Percentiles rank a stretch among this genome's conserved stretches.
Conservation (phyloP, 2,888 invertebrate species). For the Hydrotaea cyrtoneurina region DNA sequence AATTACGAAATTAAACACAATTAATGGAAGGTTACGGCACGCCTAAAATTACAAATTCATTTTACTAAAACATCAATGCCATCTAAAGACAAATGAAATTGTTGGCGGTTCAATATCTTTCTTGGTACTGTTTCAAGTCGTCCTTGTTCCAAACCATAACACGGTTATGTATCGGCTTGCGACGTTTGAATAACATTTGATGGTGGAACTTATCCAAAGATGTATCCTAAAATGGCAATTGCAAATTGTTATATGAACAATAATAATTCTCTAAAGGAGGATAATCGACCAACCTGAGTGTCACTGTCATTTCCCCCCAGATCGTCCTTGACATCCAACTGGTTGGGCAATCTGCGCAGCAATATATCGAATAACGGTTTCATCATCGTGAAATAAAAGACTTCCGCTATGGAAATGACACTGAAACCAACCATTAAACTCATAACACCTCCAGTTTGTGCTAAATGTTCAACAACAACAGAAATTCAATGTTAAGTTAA, state of each 20-base stretch:
- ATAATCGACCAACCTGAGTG: too few relatives aligned
- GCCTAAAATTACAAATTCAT: too few relatives aligned
- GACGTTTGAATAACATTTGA: conserved; percentile 46
- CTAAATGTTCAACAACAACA: conserved; percentile 80
- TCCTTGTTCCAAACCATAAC: conserved; percentile 43
- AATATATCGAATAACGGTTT: conserved; percentile 82
- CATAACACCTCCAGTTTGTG: conserved; percentile 89
- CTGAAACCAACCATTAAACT: conserved; percentile 92
- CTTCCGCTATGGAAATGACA: conserved; percentile 88
- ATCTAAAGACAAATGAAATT: too few relatives aligned
- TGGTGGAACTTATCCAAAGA: conserved; percentile 31
- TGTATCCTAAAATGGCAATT: background rate
- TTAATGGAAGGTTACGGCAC: too few relatives aligned
- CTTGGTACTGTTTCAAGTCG: conserved; percentile 17
- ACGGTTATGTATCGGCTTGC: conserved; percentile 42
- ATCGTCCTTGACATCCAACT: background rate
- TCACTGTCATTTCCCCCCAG: too few relatives aligned
- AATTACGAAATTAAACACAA: too few relatives aligned
- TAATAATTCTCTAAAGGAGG: too few relatives aligned
- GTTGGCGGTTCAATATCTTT: background rate
- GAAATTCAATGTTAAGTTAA: too few relatives aligned
- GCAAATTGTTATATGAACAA: too few relatives aligned
- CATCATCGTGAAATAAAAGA: conserved; percentile 86
- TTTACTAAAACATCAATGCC: too few relatives aligned
- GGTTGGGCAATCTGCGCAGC: conserved; percentile 41